Conservation (phyloP, 2,113 vertebrate genomes). For the Callipepla californica region DNA sequence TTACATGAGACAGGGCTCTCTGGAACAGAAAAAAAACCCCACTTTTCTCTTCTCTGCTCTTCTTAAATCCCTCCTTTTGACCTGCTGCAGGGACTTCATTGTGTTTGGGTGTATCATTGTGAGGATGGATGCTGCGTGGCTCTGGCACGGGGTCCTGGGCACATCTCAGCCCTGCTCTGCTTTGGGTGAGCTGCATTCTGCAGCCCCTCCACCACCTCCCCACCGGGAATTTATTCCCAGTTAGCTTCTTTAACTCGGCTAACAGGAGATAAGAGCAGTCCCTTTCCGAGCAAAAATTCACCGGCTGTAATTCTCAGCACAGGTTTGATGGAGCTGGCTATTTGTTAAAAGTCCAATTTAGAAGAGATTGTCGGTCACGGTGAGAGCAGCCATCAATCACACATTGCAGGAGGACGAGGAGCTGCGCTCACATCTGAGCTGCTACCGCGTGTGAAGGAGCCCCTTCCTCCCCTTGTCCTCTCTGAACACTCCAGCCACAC, state of each 20-base stretch:
- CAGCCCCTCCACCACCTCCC: neutral
- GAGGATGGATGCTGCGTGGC: no score
- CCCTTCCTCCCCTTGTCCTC: neutral
- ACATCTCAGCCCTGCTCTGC: accelerated
- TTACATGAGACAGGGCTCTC: slow-evolving; percentile 40
- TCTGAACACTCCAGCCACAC: accelerated
- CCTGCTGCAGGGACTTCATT: neutral
- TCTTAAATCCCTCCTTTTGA: slow-evolving; percentile 3
- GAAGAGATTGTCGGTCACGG: neutral
- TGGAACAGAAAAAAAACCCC: slow-evolving; percentile 28
- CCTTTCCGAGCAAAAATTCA: neutral
- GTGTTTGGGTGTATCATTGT: neutral
- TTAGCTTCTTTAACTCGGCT: neutral
- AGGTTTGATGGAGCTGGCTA: neutral
- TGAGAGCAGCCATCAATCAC: neutral
- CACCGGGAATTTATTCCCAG: neutral
- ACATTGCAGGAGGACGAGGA: neutral
- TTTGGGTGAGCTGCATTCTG: accelerated
- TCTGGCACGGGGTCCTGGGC: neutral
- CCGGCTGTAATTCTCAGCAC: neutral
- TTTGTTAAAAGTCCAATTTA: neutral
- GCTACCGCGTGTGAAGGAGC: no score
- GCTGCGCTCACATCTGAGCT: neutral
- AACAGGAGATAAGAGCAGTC: accelerated
- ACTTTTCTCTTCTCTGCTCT: slow-evolving; percentile 42